Percentiles rank a stretch among this genome's conserved stretches.
Evolutionary conservation across 2,797 vertebrate genomes (phyloP).

Genomic region (Sparidentex hasta): DNA sequence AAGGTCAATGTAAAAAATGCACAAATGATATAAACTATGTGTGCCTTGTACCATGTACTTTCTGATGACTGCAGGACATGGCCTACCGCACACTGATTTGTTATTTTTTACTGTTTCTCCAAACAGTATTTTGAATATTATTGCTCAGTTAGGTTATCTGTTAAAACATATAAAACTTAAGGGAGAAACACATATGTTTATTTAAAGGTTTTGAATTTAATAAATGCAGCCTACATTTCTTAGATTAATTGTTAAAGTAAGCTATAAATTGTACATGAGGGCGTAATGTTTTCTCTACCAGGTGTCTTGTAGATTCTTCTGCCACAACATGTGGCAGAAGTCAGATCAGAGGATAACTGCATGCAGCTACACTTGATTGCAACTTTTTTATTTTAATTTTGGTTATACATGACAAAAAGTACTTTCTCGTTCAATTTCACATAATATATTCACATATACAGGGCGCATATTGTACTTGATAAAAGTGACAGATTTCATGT

Average conservation of each 20-base stretch:
- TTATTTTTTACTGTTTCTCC: not conserved
- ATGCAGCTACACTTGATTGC: not conserved
- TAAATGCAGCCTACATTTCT: not conserved
- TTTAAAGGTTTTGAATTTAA: not conserved
- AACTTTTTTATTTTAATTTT: not conserved
- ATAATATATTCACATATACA: not conserved
- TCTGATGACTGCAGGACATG: not conserved
- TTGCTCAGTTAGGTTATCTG: not conserved
- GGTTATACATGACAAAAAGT: not conserved
- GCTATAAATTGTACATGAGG: not conserved
- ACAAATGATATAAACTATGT: not conserved
- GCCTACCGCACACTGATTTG: not conserved
- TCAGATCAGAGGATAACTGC: accelerated
- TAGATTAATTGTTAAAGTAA: not conserved
- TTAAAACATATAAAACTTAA: not conserved
- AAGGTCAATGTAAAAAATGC: not conserved
- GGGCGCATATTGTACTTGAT: too few relatives aligned
- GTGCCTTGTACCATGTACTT: not conserved
- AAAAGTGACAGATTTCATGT: not conserved
- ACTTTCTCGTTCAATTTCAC: not conserved
- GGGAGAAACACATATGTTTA: too few relatives aligned
- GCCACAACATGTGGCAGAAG: not conserved
- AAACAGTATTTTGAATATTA: not conserved
- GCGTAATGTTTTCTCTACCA: not conserved
- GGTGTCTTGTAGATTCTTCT: not conserved